A percentile compares a stretch with the other conserved stretches of the same genome.
Conservation (phyloP, 2,113 vertebrate species). For the Catharus bicknelli region DNA sequence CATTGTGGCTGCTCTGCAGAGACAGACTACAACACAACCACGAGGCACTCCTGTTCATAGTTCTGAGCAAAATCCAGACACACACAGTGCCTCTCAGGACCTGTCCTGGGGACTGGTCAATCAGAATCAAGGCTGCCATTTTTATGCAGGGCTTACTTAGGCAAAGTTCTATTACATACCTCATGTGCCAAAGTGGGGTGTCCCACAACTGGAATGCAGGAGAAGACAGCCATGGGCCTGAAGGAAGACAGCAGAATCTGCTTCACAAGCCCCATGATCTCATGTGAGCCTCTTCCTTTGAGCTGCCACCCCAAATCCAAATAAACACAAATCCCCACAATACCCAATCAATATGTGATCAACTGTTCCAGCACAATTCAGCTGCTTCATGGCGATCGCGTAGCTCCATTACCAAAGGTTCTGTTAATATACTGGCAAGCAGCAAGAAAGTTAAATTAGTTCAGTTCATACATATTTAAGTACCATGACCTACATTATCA, state of each 20-base stretch:
- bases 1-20: background rate
- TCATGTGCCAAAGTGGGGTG: rapidly evolving
- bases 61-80: background rate
- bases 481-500: background rate
- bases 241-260: background rate
- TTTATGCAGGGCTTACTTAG: background rate
- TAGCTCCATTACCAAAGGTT: background rate
- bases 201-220: background rate
- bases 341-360: background rate
- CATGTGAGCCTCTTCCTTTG: background rate
- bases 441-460: constrained; percentile 25
- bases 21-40: background rate
- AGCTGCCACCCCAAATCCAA: background rate
- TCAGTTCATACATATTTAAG: constrained; percentile 54
- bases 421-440: background rate
- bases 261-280: background rate
- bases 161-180: background rate
- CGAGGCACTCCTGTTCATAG: rapidly evolving
- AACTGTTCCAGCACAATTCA: background rate
- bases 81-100: background rate
- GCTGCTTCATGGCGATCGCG: rapidly evolving
- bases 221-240: background rate
- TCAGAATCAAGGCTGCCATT: background rate
- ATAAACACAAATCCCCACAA: background rate
- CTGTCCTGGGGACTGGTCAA: background rate